These are phyloP conservation scores for Phenganax marumi DNA, from an alignment of 92 coral and sea anemone genomes.

Conservation along the genomic window DNA sequence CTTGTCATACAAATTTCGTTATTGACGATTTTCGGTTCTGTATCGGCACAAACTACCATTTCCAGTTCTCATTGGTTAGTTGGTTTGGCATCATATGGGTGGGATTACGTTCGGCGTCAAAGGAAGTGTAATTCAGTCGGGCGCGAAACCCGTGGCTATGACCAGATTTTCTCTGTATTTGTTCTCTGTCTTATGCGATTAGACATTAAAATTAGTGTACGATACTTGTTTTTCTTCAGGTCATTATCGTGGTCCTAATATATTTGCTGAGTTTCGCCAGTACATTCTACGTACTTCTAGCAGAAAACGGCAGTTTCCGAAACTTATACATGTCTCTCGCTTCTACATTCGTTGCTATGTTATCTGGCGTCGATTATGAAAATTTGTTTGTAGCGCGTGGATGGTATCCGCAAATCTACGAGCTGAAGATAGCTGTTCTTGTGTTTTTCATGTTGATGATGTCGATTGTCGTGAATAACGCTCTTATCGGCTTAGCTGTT, in stretches of 20 bases:
- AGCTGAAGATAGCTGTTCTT: neutral
- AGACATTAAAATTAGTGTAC: neutral
- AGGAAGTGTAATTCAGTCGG: too few species aligned
- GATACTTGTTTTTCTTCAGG: neutral
- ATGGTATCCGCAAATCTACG: neutral
- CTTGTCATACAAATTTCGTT: too few species aligned
- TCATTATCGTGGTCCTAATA: neutral
- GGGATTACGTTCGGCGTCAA: too few species aligned
- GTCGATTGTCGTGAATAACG: constrained; percentile 13
- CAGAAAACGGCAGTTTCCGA: constrained; percentile 5
- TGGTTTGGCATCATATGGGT: too few species aligned
- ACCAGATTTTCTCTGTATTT: too few species aligned
- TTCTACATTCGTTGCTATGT: constrained; percentile 14
- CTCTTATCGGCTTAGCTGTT: constrained; percentile 16
- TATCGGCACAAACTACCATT: too few species aligned
- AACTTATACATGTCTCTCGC: neutral
- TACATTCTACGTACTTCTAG: neutral
- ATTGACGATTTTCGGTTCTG: too few species aligned
- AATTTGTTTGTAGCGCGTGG: neutral
- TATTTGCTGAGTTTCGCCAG: constrained; percentile 6
- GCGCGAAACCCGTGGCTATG: too few species aligned
- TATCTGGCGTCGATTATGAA: neutral
- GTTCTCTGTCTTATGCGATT: too few species aligned
- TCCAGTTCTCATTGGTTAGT: too few species aligned
- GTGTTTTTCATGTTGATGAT: neutral